A percentile compares a stretch with the other conserved stretches of the same genome.
These are phyloP conservation scores for Forbesichthys papilliferus DNA, from an alignment of 2,113 vertebrate species.

Conservation along the genomic window DNA sequence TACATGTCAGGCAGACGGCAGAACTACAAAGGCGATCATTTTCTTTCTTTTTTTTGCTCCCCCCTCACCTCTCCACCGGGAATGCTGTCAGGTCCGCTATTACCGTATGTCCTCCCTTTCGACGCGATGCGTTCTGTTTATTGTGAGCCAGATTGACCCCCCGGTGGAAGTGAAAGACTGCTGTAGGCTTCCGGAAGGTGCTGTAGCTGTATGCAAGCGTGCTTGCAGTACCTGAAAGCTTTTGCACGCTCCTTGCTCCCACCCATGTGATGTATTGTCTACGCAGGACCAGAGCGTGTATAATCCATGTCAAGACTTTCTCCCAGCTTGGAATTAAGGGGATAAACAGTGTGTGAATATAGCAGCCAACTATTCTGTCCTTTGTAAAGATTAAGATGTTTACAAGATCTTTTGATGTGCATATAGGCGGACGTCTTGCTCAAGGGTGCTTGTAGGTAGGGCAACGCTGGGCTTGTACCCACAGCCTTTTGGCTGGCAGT, in stretches of 20 bases:
- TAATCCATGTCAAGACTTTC: slow-evolving; percentile 57
- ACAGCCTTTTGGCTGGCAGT: too few species aligned
- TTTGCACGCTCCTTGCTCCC: slow-evolving; percentile 45
- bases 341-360: background rate
- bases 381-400: too few species aligned
- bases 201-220: background rate
- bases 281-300: slow-evolving; percentile 33
- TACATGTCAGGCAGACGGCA: slow-evolving; percentile 60
- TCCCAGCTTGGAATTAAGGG: slow-evolving; percentile 46
- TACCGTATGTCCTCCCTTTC: slow-evolving; percentile 53
- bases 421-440: too few species aligned
- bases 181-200: slow-evolving; percentile 29
- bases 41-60: too few species aligned
- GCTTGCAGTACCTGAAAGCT: slow-evolving; percentile 24
- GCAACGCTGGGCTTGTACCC: too few species aligned
- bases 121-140: slow-evolving; percentile 54
- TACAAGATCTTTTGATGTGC: too few species aligned
- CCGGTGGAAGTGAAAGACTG: slow-evolving; percentile 43
- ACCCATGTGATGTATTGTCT: slow-evolving; percentile 49
- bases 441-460: too few species aligned
- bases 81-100: slow-evolving; percentile 54
- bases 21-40: slow-evolving; percentile 54
- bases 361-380: too few species aligned
- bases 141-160: slow-evolving; percentile 56
- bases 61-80: slow-evolving; percentile 59